Base-by-base conservation (phyloP, 2,113 vertebrate genomes). In the Oreocharis arfaki region DNA sequence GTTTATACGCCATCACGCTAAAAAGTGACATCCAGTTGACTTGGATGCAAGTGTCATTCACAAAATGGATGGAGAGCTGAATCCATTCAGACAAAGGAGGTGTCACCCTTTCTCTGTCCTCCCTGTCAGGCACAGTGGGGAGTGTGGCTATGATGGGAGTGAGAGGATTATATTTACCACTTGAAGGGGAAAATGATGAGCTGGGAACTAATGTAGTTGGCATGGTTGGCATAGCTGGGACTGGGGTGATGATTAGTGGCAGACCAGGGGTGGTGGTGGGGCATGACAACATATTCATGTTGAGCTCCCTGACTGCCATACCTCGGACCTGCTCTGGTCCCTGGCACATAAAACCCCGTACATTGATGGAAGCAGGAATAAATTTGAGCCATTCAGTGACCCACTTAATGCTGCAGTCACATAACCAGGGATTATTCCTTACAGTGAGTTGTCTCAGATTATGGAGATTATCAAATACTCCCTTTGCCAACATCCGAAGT, bases 381-480 rank as follows among this genome's bases (percentile, higher is more conserved):
- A 98, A 98, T 93, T 99, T 99, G 79, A 99, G 99, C 99, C 99
- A 99, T 81, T 99, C 98, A 10, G 99, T 99, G 96, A 99, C 99
- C 99, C 99, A 99, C 27, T 99, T 99, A n/a, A 99, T 98, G 53
- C 98, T 95, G 95, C 99, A 99, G 97, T 99, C 99, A 74, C 99
- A 99, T 59, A 98, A 98, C 99, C 99, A 99, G 15, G 98, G 99
- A 96, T 99, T 99, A 97, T 98, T 99, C 61, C 99, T 98, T 77
- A 99, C 99, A 28, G 98, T 99, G 95, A 99, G 98, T 79, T 99
- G 98, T 96, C 97, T 99, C 57, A 99, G 97, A 96, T 97, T 99
- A 39, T 98, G 97, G 90, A 99, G 98, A 53, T 98, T 98, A 80
- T 99, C 98, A 44, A 99, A 99, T 77, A 99, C 99, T 19, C 99